These are phyloP conservation scores for Pseudomugil tenellus DNA, from an alignment of 2,797 vertebrate genomes.

Conservation along the genomic window DNA sequence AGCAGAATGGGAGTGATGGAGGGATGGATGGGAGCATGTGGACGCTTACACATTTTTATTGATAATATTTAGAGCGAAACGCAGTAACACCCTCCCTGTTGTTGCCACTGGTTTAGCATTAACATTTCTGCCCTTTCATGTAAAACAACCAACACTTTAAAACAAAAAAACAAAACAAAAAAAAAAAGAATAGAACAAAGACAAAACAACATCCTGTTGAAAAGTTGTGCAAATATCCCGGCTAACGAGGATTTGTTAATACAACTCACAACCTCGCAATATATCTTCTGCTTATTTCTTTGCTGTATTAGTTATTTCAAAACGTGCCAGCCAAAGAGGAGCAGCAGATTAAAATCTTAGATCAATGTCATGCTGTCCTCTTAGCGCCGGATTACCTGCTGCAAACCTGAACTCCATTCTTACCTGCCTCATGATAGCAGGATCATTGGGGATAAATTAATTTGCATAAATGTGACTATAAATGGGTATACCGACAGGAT, in stretches of 20 bases:
- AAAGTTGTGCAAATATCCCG: slow-evolving; percentile 34
- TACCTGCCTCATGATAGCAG: slow-evolving; percentile 39
- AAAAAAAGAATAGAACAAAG: neutral
- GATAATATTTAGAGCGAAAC: slow-evolving; percentile 68
- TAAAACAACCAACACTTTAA: slow-evolving; percentile 1
- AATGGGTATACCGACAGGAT: slow-evolving; percentile 3
- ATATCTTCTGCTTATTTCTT: slow-evolving; percentile 41
- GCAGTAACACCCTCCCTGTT: slow-evolving; percentile 59
- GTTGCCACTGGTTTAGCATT: slow-evolving; percentile 49
- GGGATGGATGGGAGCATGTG: slow-evolving; percentile 63
- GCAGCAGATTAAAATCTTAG: slow-evolving; percentile 74
- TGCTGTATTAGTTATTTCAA: slow-evolving; percentile 56
- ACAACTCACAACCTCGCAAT: slow-evolving; percentile 40
- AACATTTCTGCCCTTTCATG: slow-evolving; percentile 52
- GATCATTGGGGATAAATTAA: slow-evolving; percentile 35
- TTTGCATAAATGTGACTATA: slow-evolving; percentile 20
- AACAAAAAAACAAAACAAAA: neutral
- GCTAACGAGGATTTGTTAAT: slow-evolving; percentile 48
- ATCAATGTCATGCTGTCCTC: slow-evolving; percentile 73
- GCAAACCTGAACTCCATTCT: slow-evolving; percentile 53
- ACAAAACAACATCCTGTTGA: slow-evolving; percentile 18
- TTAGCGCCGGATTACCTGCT: slow-evolving; percentile 54
- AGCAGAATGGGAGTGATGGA: slow-evolving; percentile 77
- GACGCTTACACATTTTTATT: slow-evolving; percentile 39
- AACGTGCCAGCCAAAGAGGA: slow-evolving; percentile 61